Evolutionary conservation across 2,113 vertebrate genomes (phyloP).

Genomic region (Tachycineta bicolor): DNA sequence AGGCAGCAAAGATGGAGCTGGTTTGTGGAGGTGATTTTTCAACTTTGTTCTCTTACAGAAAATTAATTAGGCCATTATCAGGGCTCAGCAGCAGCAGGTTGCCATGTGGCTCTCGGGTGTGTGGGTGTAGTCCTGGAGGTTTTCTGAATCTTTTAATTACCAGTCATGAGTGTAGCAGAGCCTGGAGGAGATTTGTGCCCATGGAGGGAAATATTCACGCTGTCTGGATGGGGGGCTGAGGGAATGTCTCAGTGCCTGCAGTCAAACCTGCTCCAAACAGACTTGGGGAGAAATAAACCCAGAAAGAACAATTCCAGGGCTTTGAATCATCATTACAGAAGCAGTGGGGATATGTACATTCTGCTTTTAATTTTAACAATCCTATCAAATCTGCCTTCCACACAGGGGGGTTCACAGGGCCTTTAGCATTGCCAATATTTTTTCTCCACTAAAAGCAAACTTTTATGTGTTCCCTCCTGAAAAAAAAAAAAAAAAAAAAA

Average conservation of each 20-base stretch:
- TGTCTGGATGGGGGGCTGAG: not conserved
- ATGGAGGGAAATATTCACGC: not conserved
- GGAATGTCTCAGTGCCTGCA: not conserved
- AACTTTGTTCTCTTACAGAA: not conserved
- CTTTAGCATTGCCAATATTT: not conserved
- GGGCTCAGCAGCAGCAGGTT: conserved; percentile 34
- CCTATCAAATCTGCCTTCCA: not conserved
- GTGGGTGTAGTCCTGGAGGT: conserved; percentile 52
- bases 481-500: not conserved
- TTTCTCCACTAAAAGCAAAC: not conserved
- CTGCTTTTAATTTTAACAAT: not conserved
- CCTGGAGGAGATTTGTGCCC: not conserved
- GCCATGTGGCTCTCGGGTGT: not conserved
- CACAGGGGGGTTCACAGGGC: not conserved
- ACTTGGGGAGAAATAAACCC: not conserved
- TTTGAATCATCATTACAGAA: not conserved
- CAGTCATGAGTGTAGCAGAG: not conserved
- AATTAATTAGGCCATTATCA: conserved; percentile 31
- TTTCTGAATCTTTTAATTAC: conserved; percentile 34
- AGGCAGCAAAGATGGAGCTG: not conserved
- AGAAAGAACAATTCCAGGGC: not conserved
- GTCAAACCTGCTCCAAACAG: not conserved
- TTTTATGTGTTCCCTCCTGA: not conserved
- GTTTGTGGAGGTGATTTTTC: not conserved
- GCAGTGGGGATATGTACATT: not conserved